Evolutionary conservation across 2,113 vertebrate species (phyloP).

Genomic region (Lampris incognitus): DNA sequence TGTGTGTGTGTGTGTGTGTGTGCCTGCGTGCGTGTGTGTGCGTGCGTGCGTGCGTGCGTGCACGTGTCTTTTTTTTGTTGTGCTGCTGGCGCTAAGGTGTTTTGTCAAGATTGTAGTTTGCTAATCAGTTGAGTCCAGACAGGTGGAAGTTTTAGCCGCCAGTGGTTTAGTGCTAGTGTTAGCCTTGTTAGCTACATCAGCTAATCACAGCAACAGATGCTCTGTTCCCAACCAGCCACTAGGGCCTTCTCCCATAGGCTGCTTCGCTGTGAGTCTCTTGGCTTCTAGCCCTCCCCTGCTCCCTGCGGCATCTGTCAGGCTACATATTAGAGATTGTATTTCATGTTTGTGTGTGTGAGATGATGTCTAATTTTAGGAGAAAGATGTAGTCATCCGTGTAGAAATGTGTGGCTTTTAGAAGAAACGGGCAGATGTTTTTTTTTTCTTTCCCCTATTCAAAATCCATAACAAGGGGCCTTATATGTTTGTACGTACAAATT

Average conservation of each 20-base stretch:
- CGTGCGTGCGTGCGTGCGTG: not conserved
- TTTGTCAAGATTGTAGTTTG: constrained; percentile 43
- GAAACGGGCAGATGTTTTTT: no score
- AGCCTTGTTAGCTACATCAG: constrained; percentile 60
- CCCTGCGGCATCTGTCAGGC: constrained; percentile 39
- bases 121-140: constrained; percentile 53
- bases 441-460: no score
- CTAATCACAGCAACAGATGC: constrained; percentile 66
- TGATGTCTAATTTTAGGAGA: no score
- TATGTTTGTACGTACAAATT: no score
- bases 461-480: no score
- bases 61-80: constrained; percentile 15
- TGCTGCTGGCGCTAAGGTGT: constrained; percentile 35
- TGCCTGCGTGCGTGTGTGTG: not conserved
- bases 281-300: constrained; percentile 4
- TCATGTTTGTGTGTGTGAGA: no score
- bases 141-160: constrained; percentile 58
- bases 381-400: no score
- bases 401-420: no score
- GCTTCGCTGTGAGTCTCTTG: constrained; percentile 34
- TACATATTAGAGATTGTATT: constrained; percentile 24
- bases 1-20: not conserved
- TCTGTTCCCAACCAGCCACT: constrained; percentile 47
- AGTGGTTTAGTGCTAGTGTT: constrained; percentile 38
- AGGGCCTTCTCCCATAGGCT: constrained; percentile 27